Evolutionary conservation across 2,113 vertebrate genomes (phyloP).

Genomic region (Gorsachius goisagi): DNA sequence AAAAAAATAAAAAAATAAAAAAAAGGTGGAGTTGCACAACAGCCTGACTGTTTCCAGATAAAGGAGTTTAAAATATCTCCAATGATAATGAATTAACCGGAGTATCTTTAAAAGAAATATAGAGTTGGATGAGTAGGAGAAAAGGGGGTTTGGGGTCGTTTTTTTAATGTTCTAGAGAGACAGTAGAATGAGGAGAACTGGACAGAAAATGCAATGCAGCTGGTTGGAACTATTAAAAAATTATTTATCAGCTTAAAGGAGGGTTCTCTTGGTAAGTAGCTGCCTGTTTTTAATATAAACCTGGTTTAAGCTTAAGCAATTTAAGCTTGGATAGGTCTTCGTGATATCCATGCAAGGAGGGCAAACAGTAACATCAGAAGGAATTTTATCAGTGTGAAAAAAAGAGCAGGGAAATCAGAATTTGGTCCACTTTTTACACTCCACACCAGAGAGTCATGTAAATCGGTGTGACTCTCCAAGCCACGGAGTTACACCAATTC

Average conservation of each 20-base stretch:
- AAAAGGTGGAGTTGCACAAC: not conserved
- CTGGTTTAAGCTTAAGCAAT: not conserved
- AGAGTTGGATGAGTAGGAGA: not conserved
- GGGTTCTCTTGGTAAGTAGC: not conserved
- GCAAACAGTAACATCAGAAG: not conserved
- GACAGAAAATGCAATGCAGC: not conserved
- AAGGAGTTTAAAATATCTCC: not conserved
- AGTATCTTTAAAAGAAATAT: not conserved
- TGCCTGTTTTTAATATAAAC: not conserved
- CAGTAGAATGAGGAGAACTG: not conserved
- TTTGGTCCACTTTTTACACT: not conserved
- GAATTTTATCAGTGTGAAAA: not conserved
- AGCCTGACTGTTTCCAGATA: not conserved
- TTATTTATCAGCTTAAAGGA: not conserved
- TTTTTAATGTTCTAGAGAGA: not conserved
- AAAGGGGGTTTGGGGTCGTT: accelerated
- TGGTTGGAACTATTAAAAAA: not conserved
- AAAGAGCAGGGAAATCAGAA: not conserved
- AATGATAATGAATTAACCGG: not conserved
- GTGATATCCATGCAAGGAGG: not conserved
- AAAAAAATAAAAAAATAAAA: not conserved
- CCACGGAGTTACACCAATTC: accelerated
- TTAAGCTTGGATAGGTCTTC: not conserved
- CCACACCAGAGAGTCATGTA: accelerated
- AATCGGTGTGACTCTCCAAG: accelerated